Base-by-base conservation (phyloP, 2,113 vertebrate genomes). In the Coptodon rendalli region DNA sequence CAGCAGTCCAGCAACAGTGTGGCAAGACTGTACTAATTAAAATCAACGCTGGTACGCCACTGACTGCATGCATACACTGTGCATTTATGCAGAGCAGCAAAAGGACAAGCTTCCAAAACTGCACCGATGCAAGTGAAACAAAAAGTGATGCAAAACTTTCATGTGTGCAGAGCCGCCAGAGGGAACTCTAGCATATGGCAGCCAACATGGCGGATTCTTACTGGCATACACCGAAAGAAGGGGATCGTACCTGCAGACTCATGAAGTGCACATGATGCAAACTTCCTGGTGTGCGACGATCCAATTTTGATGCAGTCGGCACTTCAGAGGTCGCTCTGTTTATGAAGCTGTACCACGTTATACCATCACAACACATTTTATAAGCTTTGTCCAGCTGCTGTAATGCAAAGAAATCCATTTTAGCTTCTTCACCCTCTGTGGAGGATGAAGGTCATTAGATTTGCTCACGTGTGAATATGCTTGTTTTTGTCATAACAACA, bases 401-500 rank as follows among this genome's bases (percentile, higher is more conserved):
- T n/a, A 12, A 50, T 31, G 71, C 71, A 78, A 76, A 76, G 24
- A 31, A 48, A 76, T 31, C 0, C 4, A 12, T 78, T 50, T 50
- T 31, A 13, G 2, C 27, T 52, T 31, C 45, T 52, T 78, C 45
- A 34, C 45, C 45, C 3, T 73, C 40, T 73, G 22, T 27, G 24
- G 40, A 48, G 40, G 68, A 45, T 73, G 5, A 45, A 17, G 68
- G 8, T 45, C 48, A 48, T 73, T 29, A 43, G 40, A 73, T 45
- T 45, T 73, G 6, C 76, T 57, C 2, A 43, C 3, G 3, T 0
- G 38, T 48, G 2, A 61, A 31, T 78, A 78, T 27, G 45, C 66
- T 82, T 78, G 85, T 24, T 86, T 91, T 34, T 86, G 79, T 89
- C 83, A 73, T 89, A 87, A 92, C 61, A 27, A 68, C 7, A 53